Evolutionary conservation across 1,140 invertebrate genomes (phyloP), one percentile per base, ranked within the genome.

Genomic region (Holotrichia oblita): DNA sequence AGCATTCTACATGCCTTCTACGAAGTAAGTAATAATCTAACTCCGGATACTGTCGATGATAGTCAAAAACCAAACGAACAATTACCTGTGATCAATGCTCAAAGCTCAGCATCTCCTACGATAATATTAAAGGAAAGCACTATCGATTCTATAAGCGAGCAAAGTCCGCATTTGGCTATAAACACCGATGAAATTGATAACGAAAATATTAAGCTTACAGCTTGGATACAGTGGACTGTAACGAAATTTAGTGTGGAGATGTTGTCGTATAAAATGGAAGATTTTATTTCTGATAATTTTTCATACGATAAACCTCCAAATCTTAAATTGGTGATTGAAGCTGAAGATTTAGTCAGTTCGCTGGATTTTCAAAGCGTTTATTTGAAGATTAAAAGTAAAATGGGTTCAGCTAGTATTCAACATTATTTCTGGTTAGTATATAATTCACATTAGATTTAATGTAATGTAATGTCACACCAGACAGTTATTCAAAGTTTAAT

Each of bases 191-290:
- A 86, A 22, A 73, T 79, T 8, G 84, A 83, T 72, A 82, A 82
- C 82, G 88, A 89, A 40, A 84, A 86, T 79, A 83, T 89, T 2
- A 90, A 91, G 83, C 83, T 94, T 61, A 92, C 93, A 0, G 89
- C 92, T 3, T 95, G 93, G 92, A 87, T 95, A 79, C 95, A 96
- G 85, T 94, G 93, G 90, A 95, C 95, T 0, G 89, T 96, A 41
- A 91, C 94, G 0, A 91, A 93, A 83, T 89, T 94, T 17, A 89
- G 90, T 6, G 78, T 93, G 1, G 90, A 92, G 84, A 83, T 94
- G 14, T 90, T 90, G 76, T 85, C 89, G 0, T 81, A 82, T 41
- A 81, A 85, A 64, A n/a, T 72, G 24, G 72, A 77, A 41, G 48
- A 77, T 40, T 69, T 78, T 0, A 69, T 17, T 4, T 34, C 44